Evolutionary conservation across 2,888 invertebrate genomes (phyloP).

Genomic region (Priocnemis perturbator): DNA sequence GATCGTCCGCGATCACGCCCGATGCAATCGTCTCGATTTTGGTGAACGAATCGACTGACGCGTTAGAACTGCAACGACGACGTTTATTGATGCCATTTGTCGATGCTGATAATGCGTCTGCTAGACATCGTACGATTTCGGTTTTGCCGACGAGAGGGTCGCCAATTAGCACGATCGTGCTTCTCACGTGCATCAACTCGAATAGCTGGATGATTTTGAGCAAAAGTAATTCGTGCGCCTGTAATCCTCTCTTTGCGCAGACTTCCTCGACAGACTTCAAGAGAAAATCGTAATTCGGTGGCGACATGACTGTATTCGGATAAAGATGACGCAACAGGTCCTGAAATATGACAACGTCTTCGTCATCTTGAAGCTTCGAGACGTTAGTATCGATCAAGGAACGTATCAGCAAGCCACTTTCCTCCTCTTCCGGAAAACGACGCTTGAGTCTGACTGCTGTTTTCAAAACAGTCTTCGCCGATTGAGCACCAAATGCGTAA

Average conservation of each 20-base stretch:
- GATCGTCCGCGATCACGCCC: constrained; percentile 77
- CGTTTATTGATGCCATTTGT: constrained; percentile 36
- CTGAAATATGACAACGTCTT: constrained; percentile 76
- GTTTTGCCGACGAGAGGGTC: constrained; percentile 78
- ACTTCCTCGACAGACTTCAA: constrained; percentile 72
- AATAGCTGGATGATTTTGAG: constrained; percentile 79
- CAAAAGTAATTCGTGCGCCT: constrained; percentile 75
- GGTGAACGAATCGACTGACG: constrained; percentile 55
- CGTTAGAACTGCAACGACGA: too few species aligned
- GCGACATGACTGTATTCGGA: constrained; percentile 74
- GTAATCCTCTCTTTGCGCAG: constrained; percentile 74
- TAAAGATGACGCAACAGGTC: constrained; percentile 79
- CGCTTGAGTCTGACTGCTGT: constrained; percentile 78
- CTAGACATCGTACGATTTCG: constrained; percentile 74
- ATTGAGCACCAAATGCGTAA: constrained; percentile 79
- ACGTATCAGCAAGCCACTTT: constrained; percentile 77
- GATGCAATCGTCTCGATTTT: constrained; percentile 78
- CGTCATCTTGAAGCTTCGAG: constrained; percentile 77
- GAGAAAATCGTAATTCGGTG: constrained; percentile 76
- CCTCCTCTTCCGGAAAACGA: constrained; percentile 77
- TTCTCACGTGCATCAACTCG: constrained; percentile 78
- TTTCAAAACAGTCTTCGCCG: constrained; percentile 78
- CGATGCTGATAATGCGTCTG: constrained; percentile 71
- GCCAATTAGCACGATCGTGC: constrained; percentile 78
- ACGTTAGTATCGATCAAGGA: constrained; percentile 79